Evolutionary conservation across 2,797 vertebrate genomes (phyloP), one percentile per base, ranked within the genome.

Genomic region (Paratrypauchen microcephalus): DNA sequence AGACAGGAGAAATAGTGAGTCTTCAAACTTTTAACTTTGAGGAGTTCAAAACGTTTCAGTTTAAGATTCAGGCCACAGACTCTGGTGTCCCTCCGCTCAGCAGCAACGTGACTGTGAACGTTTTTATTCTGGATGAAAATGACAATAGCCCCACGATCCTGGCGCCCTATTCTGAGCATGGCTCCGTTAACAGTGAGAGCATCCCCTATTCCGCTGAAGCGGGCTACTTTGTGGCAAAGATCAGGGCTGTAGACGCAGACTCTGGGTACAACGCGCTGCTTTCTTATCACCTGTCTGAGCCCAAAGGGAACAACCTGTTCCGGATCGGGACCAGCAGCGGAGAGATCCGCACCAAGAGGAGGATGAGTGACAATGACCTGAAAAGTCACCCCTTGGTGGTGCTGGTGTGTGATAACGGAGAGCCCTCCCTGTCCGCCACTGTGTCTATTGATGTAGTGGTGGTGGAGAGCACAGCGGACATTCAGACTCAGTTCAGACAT

Each of bases 161-260:
- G 68, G 64, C 30, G 66, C 79, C 36, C 64, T 82, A 63, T 63
- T 94, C 94, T 84, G 89, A 93, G 45, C 92, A 93, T 0, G 90
- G 89, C 7, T 80, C 91, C 48, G 94, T 95, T 84, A 93, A 89
- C 52, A 73, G 92, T 63, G 70, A 90, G 92, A 79, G 65, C 61
- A 45, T 45, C 64, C 87, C 86, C 12, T 87, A 83, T 64, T 83
- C 60, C 36, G 60, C 60, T 62, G 60, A 62, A 45, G 60, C 36
- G 60, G 60, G 60, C n/a, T 62, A 62, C 60, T 62, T 62, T 62
- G 60, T 62, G 60, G 60, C 60, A 62, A 62, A 62, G 60, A 41
- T 62, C 60, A 62, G 60, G 21, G 60, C 60, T 62, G 60, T 62
- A 45, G 60, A 62, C 60, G 60, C 36, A 62, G 60, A 63, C 61